These are phyloP conservation scores for Thysanoteuthis rhombus DNA, from an alignment of 2,888 invertebrate genomes.

Conservation along the genomic window DNA sequence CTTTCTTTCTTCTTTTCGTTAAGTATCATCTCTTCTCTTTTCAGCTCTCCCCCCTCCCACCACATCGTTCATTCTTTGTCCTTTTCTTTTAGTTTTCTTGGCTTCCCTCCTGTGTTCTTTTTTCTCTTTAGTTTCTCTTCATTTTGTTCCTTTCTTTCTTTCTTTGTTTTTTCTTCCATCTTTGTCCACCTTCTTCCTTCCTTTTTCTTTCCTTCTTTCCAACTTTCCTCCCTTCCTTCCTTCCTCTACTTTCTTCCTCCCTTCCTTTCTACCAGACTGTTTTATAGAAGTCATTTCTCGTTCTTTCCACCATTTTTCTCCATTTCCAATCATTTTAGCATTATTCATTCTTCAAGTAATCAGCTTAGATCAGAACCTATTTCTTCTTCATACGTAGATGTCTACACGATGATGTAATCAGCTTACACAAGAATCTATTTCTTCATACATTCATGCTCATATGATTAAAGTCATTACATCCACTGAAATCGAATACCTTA, in stretches of 20 bases:
- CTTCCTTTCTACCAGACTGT: neutral
- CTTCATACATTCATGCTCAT: too few relatives aligned
- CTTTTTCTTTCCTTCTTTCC: too few relatives aligned
- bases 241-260: neutral
- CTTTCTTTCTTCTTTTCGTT: neutral
- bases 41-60: too few relatives aligned
- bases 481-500: neutral
- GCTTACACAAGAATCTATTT: too few relatives aligned
- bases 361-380: neutral
- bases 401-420: too few relatives aligned
- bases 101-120: neutral
- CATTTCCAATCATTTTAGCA: neutral
- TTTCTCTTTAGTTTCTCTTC: neutral
- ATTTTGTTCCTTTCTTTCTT: too few relatives aligned
- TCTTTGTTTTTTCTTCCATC: too few relatives aligned
- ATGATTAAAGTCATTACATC: neutral
- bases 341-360: neutral
- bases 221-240: neutral
- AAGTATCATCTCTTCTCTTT: too few relatives aligned
- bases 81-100: neutral
- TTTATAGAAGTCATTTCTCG: neutral
- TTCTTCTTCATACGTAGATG: too few relatives aligned
- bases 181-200: too few relatives aligned
- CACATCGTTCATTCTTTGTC: too few relatives aligned
- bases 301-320: neutral